Conservation (phyloP, 2,888 invertebrate species). For the Drosophila cognata region DNA sequence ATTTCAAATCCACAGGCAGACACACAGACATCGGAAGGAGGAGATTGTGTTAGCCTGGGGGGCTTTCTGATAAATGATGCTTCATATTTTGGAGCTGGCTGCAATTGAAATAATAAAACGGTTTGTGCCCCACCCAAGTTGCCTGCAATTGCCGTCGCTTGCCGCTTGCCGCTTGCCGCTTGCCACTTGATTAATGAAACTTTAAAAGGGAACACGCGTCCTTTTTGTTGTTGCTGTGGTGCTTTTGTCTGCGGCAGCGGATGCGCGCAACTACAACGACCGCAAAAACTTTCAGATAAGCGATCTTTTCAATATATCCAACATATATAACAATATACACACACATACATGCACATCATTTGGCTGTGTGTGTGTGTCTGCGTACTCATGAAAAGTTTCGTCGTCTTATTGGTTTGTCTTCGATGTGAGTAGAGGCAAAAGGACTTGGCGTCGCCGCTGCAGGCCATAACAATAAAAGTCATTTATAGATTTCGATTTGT, state of each 20-base stretch:
- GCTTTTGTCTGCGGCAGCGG: constrained; percentile 49
- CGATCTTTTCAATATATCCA: constrained; percentile 59
- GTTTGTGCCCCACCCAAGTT: constrained; percentile 14
- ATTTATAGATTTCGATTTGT: constrained; percentile 80
- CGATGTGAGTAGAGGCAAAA: constrained; percentile 29
- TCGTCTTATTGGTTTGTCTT: constrained; percentile 61
- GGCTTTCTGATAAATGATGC: constrained; percentile 71
- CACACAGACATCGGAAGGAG: neutral
- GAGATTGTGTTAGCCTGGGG: neutral
- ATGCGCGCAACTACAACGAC: constrained; percentile 63
- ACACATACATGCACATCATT: no score
- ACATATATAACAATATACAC: no score
- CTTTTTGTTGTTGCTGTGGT: constrained; percentile 22
- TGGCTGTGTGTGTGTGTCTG: constrained; percentile 8
- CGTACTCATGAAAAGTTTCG: constrained; percentile 55
- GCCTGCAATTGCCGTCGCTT: neutral
- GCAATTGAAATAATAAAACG: constrained; percentile 79
- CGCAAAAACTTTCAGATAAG: constrained; percentile 73
- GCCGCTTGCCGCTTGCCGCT: constrained; percentile 13
- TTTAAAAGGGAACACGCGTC: constrained; percentile 71
- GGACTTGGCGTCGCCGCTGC: constrained; percentile 49
- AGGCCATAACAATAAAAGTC: constrained; percentile 80
- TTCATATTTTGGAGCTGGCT: constrained; percentile 70
- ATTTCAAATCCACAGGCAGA: constrained; percentile 69
- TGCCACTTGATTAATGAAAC: constrained; percentile 72